A percentile compares a stretch with the other conserved stretches of the same genome.
Evolutionary conservation across 2,888 invertebrate species (phyloP).

Genomic region (Macaria liturata): DNA sequence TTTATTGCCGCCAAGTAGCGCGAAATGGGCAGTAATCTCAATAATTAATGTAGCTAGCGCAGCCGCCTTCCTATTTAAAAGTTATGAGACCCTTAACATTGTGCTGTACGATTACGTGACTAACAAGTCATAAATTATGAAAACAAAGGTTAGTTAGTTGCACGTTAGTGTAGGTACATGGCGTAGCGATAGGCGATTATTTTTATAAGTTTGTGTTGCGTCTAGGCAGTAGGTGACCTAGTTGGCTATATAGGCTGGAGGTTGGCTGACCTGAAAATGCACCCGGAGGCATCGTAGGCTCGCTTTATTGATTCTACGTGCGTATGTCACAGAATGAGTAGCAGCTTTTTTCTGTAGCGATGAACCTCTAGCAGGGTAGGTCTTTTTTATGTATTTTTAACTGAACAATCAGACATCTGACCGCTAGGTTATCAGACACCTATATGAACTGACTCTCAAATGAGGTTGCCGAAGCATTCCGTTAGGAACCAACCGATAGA

Average conservation of each 20-base stretch:
- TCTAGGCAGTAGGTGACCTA: slow-evolving; percentile 51
- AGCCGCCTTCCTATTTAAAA: slow-evolving; percentile 21
- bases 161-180: not conserved
- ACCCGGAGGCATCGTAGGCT: slow-evolving; percentile 1
- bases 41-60: slow-evolving; percentile 30
- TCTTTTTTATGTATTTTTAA: too few relatives aligned
- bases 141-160: slow-evolving; percentile 13
- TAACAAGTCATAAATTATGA: slow-evolving; percentile 19
- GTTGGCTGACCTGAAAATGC: slow-evolving; percentile 37
- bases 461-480: too few relatives aligned
- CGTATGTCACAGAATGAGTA: too few relatives aligned
- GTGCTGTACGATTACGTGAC: slow-evolving; percentile 22
- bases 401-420: too few relatives aligned
- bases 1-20: slow-evolving; percentile 25
- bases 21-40: slow-evolving; percentile 29
- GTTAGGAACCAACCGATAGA: too few relatives aligned
- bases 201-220: slow-evolving; percentile 32
- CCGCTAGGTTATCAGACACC: too few relatives aligned
- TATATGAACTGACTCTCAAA: too few relatives aligned
- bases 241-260: slow-evolving; percentile 44
- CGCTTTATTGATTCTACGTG: slow-evolving; percentile 35
- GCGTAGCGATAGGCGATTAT: slow-evolving; percentile 12
- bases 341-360: too few relatives aligned
- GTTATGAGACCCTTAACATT: slow-evolving; percentile 24
- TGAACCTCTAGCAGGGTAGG: too few relatives aligned